Evolutionary conservation across 2,888 invertebrate species (phyloP), one percentile per base, ranked within the genome.

Genomic region (Tetranychus truncatus): DNA sequence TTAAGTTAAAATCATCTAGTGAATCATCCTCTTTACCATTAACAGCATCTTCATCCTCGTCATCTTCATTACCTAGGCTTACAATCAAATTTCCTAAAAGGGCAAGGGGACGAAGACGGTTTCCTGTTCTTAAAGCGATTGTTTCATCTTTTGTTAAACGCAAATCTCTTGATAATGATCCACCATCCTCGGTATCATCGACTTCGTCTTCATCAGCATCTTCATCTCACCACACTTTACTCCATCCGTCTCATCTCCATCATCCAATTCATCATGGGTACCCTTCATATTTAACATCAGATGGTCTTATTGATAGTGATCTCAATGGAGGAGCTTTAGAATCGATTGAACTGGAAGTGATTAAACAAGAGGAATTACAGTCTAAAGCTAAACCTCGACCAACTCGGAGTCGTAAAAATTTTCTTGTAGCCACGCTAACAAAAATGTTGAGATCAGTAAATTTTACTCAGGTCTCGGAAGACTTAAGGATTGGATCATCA

Each of bases 391-490:
- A 55, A 55, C 55, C 55, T 55, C 15, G 11, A 55, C 69, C 76
- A 34, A 75, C 66, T 6, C 69, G 75, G 66, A 72, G 75, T 24
- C 71, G 76, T 9, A 66, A 74, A 20, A 74, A 45, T 67, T 77
- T 77, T 71, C 76, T 77, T 9, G 73, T 76, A 18, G 74, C 45
- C 34, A 75, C 77, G 11, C 65, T 77, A 71, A 74, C 76, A 3
- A 65, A 75, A 75, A 77, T 77, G 75, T 65, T 77, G 18, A 69
- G 74, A 45, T 74, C 76, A 21, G 75, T 77, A 11, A 77, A 77
- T 69, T 74, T 77, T 71, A 77, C 77, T 24, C 69, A 69, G n/a
- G 34, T 69, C 6, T 24, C 69, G 11, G 69, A 69, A 69, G 72
- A 72, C 11, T 9, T 77, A 73, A 72, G 77, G 2, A 73, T 75